phyloP scores from a whole-genome alignment of 2,888 invertebrate species.

The Epinotia ramella region DNA sequence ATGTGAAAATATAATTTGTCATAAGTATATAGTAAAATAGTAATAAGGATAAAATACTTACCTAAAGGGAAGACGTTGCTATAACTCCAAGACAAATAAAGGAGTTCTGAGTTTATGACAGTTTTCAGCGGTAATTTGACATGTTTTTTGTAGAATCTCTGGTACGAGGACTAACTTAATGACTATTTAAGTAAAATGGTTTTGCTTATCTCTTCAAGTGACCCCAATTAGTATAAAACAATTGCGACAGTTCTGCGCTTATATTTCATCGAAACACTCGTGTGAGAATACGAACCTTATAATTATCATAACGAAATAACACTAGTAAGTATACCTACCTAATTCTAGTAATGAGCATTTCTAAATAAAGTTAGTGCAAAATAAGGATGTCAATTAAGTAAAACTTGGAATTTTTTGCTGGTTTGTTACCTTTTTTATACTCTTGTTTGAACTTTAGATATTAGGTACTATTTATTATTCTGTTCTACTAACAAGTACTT shows the following conservation, averaged over 20 bases:
- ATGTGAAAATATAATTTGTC: neutral
- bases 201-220: neutral
- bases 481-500: too few relatives aligned
- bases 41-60: neutral
- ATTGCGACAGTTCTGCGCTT: constrained; percentile 17
- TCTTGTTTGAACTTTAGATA: too few relatives aligned
- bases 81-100: neutral
- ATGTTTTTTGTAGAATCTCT: neutral
- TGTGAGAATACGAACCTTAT: neutral
- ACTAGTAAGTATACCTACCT: neutral
- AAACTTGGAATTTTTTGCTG: too few relatives aligned
- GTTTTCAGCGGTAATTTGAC: neutral
- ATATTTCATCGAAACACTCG: constrained; percentile 1
- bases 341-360: neutral
- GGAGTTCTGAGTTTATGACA: neutral
- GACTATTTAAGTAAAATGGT: constrained; percentile 13
- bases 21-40: neutral
- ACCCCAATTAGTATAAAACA: constrained; percentile 18
- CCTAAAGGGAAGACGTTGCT: neutral
- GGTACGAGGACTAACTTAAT: neutral
- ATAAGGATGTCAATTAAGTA: too few relatives aligned
- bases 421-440: too few relatives aligned
- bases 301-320: neutral
- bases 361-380: too few relatives aligned
- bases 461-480: too few relatives aligned